Evolutionary conservation across 2,113 vertebrate species (phyloP).

Genomic region (Coracopsis vasa): DNA sequence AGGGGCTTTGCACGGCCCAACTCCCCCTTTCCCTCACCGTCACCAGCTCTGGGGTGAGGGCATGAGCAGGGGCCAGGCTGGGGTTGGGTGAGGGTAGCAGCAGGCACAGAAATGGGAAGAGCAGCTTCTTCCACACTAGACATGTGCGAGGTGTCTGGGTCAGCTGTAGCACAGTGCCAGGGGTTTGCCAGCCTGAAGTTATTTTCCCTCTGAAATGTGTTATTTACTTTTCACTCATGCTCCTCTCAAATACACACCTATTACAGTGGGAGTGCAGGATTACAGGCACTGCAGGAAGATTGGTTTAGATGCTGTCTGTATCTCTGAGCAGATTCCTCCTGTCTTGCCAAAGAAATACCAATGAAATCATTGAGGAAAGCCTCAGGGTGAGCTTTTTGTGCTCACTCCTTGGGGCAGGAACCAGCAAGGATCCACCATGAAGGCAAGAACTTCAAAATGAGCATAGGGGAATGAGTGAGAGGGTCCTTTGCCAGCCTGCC

Average conservation of each 20-base stretch:
- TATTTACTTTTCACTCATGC: background rate
- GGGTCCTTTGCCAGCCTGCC: background rate
- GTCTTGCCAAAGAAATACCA: background rate
- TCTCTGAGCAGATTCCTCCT: background rate
- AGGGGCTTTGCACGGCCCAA: background rate
- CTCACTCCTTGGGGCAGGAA: background rate
- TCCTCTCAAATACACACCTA: background rate
- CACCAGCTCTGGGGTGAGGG: no score
- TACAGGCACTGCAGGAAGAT: background rate
- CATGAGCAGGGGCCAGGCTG: background rate
- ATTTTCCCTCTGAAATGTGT: background rate
- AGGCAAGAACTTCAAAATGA: background rate
- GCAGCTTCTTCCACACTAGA: background rate
- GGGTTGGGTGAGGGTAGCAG: background rate
- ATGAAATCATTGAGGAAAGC: background rate
- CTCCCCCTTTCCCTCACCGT: background rate
- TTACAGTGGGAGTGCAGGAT: background rate
- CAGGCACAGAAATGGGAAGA: background rate
- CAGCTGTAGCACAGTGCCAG: background rate
- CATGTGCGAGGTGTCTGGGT: background rate
- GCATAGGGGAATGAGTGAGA: fast-evolving
- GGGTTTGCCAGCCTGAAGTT: background rate
- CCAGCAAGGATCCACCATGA: background rate
- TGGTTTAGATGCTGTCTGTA: background rate
- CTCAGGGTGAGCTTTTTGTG: background rate